Evolutionary conservation across 2,888 invertebrate species (phyloP).

Genomic region (Ornithoptera alexandrae): DNA sequence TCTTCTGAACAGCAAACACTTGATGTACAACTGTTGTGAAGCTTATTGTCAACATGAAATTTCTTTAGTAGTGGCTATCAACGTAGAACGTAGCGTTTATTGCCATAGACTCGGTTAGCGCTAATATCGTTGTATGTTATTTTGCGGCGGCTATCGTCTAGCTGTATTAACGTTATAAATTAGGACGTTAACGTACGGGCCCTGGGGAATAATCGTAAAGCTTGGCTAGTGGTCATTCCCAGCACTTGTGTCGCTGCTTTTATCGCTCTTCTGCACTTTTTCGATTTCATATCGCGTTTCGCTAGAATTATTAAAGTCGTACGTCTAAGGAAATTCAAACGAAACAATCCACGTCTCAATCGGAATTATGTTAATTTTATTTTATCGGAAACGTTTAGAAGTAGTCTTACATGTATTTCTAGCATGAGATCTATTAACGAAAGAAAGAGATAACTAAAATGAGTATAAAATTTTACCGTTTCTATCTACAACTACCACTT

Average conservation of each 20-base stretch:
- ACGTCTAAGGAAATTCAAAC: slow-evolving; percentile 10
- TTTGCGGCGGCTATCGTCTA: slow-evolving; percentile 54
- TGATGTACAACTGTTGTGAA: too few species aligned
- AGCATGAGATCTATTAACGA: too few species aligned
- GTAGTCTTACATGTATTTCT: too few species aligned
- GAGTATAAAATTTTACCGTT: too few species aligned
- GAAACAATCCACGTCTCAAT: slow-evolving; percentile 10
- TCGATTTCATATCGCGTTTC: slow-evolving; percentile 20
- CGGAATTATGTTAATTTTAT: neutral
- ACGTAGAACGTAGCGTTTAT: slow-evolving; percentile 27
- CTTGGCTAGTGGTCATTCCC: slow-evolving; percentile 22
- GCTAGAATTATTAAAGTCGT: slow-evolving; percentile 24
- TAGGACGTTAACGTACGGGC: slow-evolving; percentile 63
- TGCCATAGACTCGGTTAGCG: slow-evolving; percentile 38
- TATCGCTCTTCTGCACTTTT: slow-evolving; percentile 27
- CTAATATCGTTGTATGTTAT: slow-evolving; percentile 44
- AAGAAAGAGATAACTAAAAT: too few species aligned
- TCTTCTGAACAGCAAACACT: too few species aligned
- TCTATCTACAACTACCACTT: too few species aligned
- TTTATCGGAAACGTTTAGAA: neutral
- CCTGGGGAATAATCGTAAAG: slow-evolving; percentile 26
- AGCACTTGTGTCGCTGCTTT: slow-evolving; percentile 23
- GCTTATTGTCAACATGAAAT: too few species aligned
- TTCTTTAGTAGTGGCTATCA: neutral
- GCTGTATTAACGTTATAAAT: slow-evolving; percentile 77